Evolutionary conservation across 1,140 invertebrate species (phyloP).

Genomic region (Calliphora vicina): DNA sequence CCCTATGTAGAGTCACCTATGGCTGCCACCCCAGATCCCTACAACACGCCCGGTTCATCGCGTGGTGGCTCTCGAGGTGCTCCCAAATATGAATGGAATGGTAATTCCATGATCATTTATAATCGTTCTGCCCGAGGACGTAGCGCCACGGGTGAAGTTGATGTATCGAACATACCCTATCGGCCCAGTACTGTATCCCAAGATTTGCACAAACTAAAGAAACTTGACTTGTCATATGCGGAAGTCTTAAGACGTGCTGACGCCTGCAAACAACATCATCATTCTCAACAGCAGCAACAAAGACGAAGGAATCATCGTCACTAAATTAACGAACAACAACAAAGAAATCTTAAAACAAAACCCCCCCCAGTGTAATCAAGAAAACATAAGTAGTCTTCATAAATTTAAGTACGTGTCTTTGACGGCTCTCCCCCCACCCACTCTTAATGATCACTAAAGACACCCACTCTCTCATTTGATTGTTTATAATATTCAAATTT

Average conservation of each 20-base stretch:
- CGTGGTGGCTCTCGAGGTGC: constrained; percentile 33
- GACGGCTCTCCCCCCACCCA: neutral
- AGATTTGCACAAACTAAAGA: constrained; percentile 80
- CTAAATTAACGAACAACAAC: neutral
- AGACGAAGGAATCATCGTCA: constrained; percentile 26
- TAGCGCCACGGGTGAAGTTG: constrained; percentile 43
- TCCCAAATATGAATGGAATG: constrained; percentile 69
- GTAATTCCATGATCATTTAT: constrained; percentile 72
- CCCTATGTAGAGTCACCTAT: constrained; percentile 65
- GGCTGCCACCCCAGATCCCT: constrained; percentile 39
- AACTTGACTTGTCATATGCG: constrained; percentile 83
- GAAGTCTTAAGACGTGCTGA: constrained; percentile 79
- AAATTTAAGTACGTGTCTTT: constrained; percentile 9
- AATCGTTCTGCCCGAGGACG: constrained; percentile 64
- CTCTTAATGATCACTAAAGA: neutral
- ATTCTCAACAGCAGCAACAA: constrained; percentile 38
- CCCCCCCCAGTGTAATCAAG: constrained; percentile 17
- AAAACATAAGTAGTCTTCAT: neutral
- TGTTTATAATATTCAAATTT: neutral
- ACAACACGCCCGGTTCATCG: constrained; percentile 45
- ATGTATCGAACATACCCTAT: constrained; percentile 65
- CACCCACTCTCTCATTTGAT: neutral
- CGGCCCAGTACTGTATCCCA: constrained; percentile 79
- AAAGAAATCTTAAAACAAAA: neutral
- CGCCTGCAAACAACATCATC: constrained; percentile 52